Percentiles rank a stretch among this genome's conserved stretches.
phyloP scores from a whole-genome alignment of 2,797 vertebrate genomes.

The Spondyliosoma cantharus region DNA sequence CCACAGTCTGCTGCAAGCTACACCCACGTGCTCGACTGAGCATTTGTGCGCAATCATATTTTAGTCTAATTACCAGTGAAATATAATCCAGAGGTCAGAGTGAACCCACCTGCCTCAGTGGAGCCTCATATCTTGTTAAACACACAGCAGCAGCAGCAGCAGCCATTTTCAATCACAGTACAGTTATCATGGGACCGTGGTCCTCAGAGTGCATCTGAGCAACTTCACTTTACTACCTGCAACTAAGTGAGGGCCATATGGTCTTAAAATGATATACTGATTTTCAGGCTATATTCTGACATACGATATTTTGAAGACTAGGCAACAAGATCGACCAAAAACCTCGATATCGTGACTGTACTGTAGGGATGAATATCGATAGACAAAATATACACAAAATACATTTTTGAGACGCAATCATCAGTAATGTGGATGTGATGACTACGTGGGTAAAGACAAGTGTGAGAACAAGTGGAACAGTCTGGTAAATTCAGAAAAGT shows the following conservation, averaged over 20 bases:
- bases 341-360: too few species aligned
- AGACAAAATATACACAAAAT: too few species aligned
- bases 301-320: too few species aligned
- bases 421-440: too few species aligned
- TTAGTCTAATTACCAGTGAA: constrained; percentile 55
- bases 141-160: constrained; percentile 46
- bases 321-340: too few species aligned
- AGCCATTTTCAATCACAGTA: constrained; percentile 49
- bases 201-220: not conserved
- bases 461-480: too few species aligned
- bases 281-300: too few species aligned
- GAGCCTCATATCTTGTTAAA: constrained; percentile 51
- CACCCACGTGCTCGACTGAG: constrained; percentile 26
- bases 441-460: too few species aligned
- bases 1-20: constrained; percentile 1
- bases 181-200: constrained; percentile 22
- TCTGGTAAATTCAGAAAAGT: too few species aligned
- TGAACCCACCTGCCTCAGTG: constrained; percentile 19
- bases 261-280: too few species aligned
- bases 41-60: constrained; percentile 40
- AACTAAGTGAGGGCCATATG: not conserved
- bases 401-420: too few species aligned
- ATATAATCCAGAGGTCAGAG: constrained; percentile 59
- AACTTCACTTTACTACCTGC: constrained; percentile 18
- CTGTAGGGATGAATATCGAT: too few species aligned